Evolutionary conservation across 2,797 vertebrate species (phyloP), one percentile per base, ranked within the genome.

Genomic region (Cossypha heuglini): DNA sequence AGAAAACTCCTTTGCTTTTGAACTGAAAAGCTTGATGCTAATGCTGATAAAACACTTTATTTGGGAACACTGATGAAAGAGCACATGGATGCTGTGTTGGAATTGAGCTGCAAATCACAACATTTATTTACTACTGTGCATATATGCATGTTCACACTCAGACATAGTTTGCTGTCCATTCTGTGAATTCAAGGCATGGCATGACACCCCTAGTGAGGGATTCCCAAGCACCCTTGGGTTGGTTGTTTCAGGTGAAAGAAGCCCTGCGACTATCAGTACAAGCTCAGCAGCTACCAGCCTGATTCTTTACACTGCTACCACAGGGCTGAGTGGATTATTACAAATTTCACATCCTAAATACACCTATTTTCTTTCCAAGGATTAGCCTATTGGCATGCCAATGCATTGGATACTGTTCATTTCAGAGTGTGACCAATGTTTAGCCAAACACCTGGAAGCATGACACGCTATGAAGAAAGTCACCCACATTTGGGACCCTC

Each of bases 1-100:
- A 83, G 33, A 64, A 69, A 88, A 86, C 21, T n/a, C 26, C 42
- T 88, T 42, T 58, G 12, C 13, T 80, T 91, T 63, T 74, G 26
- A 82, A 16, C n/a, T 57, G 61, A 79, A 81, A 77, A 89, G 21
- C 24, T 92, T 45, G 33, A 48, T 0, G 1, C 31, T 57, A 29
- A 52, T 61, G 24, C 38, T 10, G 1, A 71, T 57, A 76, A 79
- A 67, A 46, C 10, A n/a, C 10, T 59, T 57, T 15, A 17, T 25
- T 76, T 17, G 19, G 52, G 22, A 35, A 46, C 5, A 11, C 6
- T 9, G 28, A 68, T 38, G 38, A 57, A 71, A 37, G 67, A 62
- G 12, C 40, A 37, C 9, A 38, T 7, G n/a, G 67, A 43, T 1
- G 1, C 33, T 69, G 5, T 4, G 0, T 16, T 63, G 55, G 54